Base-by-base conservation (phyloP, 1,140 invertebrate species). In the Diachasmimorpha longicaudata region DNA sequence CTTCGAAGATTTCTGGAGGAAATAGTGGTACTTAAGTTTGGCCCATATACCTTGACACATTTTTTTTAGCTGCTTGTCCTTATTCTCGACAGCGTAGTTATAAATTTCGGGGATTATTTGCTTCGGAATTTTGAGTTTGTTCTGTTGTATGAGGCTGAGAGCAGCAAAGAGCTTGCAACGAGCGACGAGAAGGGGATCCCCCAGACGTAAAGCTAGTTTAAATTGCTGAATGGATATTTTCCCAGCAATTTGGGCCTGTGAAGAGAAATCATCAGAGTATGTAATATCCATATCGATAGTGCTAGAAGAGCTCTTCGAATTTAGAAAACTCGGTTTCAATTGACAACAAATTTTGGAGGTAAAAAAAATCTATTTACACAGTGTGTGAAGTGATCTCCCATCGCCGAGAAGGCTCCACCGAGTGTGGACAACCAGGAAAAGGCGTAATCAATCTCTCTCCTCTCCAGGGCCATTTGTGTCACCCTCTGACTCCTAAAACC, bases 341-440 rank as follows among this genome's bases (percentile, higher is more conserved):
- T n/a, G n/a, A n/a, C n/a, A n/a, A n/a, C n/a, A n/a, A n/a, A n/a
- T n/a, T n/a, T n/a, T n/a, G n/a, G n/a, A n/a, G n/a, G n/a, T n/a
- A 4, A 16, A 31, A 78, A 31, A 66, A 25, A 19, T 19, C 48
- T 39, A 71, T 93, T 92, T 92, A 96, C 95, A 91, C 93, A 97
- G 82, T 93, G 87, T 69, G 89, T 82, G 88, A 94, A 94, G 79
- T 95, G 91, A 84, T 98, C 97, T 16, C 97, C 97, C 66, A 98
- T 90, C 9, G 97, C 94, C 21, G 97, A 98, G 89, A 96, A 98
- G 5, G 95, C 97, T 55, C 97, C 97, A 67, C 97, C 97, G 13
- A 99, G 90, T 0, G 97, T 99, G n/a, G 97, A 98, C 3, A 99
- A 89, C 96, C 97, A 98, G 4, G 96, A 96, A 91, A 98, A 94